Conservation (phyloP, 1,140 invertebrate species). For the Papilio glaucus region DNA sequence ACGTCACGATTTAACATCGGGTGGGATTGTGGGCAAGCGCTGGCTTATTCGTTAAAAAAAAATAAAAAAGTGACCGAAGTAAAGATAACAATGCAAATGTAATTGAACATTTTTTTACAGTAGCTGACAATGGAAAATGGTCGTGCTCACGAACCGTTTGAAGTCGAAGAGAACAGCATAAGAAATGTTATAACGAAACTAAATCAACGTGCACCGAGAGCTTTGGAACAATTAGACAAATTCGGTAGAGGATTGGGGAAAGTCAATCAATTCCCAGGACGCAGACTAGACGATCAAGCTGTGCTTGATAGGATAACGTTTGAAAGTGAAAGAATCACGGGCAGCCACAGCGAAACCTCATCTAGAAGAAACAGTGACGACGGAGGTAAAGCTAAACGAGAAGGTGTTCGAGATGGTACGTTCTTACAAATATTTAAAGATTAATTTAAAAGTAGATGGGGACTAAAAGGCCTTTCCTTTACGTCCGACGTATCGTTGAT, state of each 20-base stretch:
- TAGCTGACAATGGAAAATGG: conserved; percentile 48
- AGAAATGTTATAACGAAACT: conserved; percentile 35
- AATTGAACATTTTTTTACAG: not conserved
- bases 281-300: conserved; percentile 45
- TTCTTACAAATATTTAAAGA: too few species aligned
- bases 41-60: too few species aligned
- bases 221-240: conserved; percentile 47
- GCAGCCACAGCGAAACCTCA: conserved; percentile 65
- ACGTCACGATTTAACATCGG: too few species aligned
- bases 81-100: too few species aligned
- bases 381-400: conserved; percentile 60
- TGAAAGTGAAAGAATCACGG: conserved; percentile 66
- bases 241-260: conserved; percentile 44
- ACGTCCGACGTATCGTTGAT: too few species aligned
- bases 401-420: conserved; percentile 60
- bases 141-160: conserved; percentile 27
- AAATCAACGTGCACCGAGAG: conserved; percentile 43
- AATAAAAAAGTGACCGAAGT: too few species aligned
- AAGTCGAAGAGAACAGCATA: conserved; percentile 41
- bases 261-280: conserved; percentile 42
- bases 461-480: too few species aligned
- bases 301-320: conserved; percentile 65
- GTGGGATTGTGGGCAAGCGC: too few species aligned
- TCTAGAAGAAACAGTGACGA: conserved; percentile 74
- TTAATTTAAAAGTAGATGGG: too few species aligned